Conservation (phyloP, 64 coral and sea anemone genomes). For the Platygyra sinensis region DNA sequence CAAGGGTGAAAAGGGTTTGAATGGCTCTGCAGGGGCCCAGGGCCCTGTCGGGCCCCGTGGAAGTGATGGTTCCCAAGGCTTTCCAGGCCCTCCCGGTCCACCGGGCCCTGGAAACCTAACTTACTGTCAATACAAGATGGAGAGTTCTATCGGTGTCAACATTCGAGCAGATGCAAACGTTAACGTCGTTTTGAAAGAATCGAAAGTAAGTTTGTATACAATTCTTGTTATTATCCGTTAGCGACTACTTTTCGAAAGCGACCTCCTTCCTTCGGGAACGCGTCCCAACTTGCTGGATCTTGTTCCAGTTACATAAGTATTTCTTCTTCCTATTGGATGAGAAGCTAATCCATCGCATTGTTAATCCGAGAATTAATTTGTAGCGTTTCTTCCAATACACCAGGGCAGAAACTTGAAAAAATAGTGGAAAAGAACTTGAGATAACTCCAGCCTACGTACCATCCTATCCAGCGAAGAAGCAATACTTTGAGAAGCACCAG, state of each 20-base stretch:
- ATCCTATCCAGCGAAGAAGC: too few species aligned
- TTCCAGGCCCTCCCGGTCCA: not conserved
- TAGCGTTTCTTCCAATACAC: too few species aligned
- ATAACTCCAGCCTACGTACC: too few species aligned
- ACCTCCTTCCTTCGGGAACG: not conserved
- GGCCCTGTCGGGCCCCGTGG: constrained; percentile 1
- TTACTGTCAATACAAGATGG: not conserved
- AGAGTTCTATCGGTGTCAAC: not conserved
- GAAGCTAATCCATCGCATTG: too few species aligned
- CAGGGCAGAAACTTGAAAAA: too few species aligned
- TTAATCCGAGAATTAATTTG: too few species aligned
- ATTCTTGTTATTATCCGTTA: not conserved
- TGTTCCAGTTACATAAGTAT: too few species aligned
- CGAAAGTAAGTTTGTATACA: not conserved
- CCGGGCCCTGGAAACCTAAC: constrained; percentile 13
- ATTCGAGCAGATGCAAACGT: not conserved
- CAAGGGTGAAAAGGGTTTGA: not conserved
- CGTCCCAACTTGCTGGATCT: too few species aligned
- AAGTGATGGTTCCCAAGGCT: not conserved
- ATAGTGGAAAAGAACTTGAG: too few species aligned
- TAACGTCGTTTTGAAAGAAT: not conserved
- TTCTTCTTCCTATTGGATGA: too few species aligned
- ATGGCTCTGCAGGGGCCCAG: not conserved
- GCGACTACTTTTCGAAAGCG: not conserved
- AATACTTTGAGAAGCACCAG: too few species aligned